Percentiles rank a stretch among this genome's conserved stretches.
Conservation (phyloP, 2,888 invertebrate species). For the Hipparchia sbordonii region DNA sequence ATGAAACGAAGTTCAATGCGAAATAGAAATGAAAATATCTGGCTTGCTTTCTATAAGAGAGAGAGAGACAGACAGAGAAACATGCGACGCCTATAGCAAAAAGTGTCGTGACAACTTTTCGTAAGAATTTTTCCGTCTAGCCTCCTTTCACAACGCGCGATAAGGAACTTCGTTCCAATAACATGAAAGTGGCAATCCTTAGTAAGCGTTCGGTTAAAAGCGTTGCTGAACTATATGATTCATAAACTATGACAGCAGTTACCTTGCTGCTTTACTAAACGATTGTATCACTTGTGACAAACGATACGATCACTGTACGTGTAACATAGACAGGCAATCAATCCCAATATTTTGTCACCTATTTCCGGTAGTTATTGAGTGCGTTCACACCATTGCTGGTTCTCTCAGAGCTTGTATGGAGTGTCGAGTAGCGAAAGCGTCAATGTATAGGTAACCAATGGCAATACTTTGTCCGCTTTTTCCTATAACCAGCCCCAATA, state of each 20-base stretch:
- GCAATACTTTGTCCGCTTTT: slow-evolving; percentile 22
- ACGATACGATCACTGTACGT: slow-evolving; percentile 32
- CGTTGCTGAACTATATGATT: neutral
- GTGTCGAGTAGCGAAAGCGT: slow-evolving; percentile 15
- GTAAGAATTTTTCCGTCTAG: too few species aligned
- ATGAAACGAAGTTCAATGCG: too few species aligned
- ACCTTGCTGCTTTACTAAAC: slow-evolving; percentile 10
- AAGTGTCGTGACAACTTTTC: too few species aligned
- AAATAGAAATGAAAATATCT: too few species aligned
- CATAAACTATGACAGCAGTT: slow-evolving; percentile 1
- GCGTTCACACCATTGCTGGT: slow-evolving; percentile 4
- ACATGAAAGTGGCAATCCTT: too few species aligned
- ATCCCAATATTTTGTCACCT: slow-evolving; percentile 33
- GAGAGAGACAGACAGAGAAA: too few species aligned
- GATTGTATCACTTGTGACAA: slow-evolving; percentile 17
- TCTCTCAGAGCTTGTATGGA: neutral
- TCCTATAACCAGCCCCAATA: slow-evolving; percentile 28
- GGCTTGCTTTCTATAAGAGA: too few species aligned
- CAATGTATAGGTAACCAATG: slow-evolving; percentile 14
- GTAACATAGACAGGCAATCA: slow-evolving; percentile 24
- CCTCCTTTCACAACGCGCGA: too few species aligned
- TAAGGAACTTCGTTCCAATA: too few species aligned
- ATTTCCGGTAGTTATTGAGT: slow-evolving; percentile 19
- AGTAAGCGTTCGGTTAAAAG: neutral
- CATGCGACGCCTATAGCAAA: too few species aligned